A percentile compares a stretch with the other conserved stretches of the same genome.
These are phyloP conservation scores for Drusus annulatus DNA, from an alignment of 1,140 invertebrate genomes.

Conservation along the genomic window DNA sequence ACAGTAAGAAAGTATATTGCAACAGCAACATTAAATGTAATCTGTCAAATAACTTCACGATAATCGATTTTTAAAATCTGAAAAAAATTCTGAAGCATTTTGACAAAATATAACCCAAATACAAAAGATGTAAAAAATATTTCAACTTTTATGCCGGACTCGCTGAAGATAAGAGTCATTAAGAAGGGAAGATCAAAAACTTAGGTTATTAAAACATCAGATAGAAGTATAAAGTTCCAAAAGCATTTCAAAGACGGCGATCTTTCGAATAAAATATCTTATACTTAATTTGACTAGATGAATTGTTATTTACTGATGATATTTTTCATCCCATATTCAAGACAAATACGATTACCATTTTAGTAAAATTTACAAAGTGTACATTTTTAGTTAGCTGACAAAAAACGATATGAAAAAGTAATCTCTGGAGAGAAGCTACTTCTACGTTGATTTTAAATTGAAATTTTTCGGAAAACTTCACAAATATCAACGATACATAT, in stretches of 20 bases:
- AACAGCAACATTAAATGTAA: too few relatives aligned
- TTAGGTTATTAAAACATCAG: conserved; percentile 18
- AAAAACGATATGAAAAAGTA: too few relatives aligned
- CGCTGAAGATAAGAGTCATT: conserved; percentile 17
- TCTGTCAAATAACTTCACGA: too few relatives aligned
- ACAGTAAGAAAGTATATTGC: too few relatives aligned
- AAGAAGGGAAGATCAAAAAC: neutral
- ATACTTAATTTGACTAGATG: conserved; percentile 1
- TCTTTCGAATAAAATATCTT: neutral
- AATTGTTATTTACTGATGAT: neutral
- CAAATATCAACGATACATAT: too few relatives aligned
- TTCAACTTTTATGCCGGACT: neutral
- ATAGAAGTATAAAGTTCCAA: conserved; percentile 1
- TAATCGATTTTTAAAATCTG: neutral
- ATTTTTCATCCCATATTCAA: too few relatives aligned
- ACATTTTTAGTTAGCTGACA: too few relatives aligned
- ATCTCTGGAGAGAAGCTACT: too few relatives aligned
- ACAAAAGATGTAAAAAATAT: neutral
- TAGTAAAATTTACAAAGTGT: too few relatives aligned
- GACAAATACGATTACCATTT: too few relatives aligned
- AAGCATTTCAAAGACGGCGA: conserved; percentile 14
- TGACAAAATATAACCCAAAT: neutral
- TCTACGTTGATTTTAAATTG: too few relatives aligned
- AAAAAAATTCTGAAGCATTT: neutral
- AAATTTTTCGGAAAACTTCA: too few relatives aligned